phyloP scores from a whole-genome alignment of 2,113 vertebrate species.

The Malurus melanocephalus region DNA sequence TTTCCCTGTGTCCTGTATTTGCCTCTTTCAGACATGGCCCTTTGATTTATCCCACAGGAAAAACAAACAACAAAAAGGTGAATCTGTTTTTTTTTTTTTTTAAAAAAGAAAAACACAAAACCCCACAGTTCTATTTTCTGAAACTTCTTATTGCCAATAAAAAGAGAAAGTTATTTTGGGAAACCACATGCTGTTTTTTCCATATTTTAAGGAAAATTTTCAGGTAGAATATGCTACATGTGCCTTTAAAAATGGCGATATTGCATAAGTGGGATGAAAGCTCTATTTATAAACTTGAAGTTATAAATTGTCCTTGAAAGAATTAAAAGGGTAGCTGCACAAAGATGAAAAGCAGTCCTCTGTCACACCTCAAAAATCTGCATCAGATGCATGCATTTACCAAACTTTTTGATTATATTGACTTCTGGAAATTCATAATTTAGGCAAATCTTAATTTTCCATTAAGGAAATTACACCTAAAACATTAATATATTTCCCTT shows the following conservation, averaged over 20 bases:
- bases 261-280: not conserved
- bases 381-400: fast-evolving
- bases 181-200: not conserved
- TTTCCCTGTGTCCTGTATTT: not conserved
- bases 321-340: not conserved
- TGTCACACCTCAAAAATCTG: not conserved
- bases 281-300: not conserved
- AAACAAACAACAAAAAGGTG: not conserved
- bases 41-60: not conserved
- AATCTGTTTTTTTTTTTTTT: not conserved
- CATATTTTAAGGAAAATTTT: not conserved
- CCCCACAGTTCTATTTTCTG: not conserved
- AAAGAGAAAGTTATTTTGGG: not conserved
- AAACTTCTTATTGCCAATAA: not conserved
- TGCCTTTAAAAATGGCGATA: fast-evolving
- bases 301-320: not conserved
- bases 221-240: no score
- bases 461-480: not conserved
- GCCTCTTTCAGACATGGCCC: fast-evolving
- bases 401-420: not conserved
- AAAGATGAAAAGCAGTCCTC: not conserved
- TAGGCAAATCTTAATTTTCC: not conserved
- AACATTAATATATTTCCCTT: fast-evolving
- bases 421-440: not conserved
- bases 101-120: no score